Percentiles rank a stretch among this genome's conserved stretches.
phyloP scores from a whole-genome alignment of 1,140 invertebrate species.

The Ctenoplectra terminalis region DNA sequence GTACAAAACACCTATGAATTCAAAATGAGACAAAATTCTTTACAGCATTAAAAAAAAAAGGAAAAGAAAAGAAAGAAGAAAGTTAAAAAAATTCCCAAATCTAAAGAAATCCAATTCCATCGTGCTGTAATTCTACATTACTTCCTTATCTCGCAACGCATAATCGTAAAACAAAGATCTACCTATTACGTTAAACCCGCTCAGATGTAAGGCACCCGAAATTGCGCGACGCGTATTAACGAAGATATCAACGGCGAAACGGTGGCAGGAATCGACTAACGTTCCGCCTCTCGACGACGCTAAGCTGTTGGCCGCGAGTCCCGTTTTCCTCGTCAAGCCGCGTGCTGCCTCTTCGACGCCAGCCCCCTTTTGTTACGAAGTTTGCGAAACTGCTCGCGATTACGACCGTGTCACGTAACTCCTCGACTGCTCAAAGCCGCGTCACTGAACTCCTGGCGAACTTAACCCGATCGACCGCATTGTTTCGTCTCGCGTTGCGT shows the following conservation, averaged over 20 bases:
- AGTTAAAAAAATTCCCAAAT: too few relatives aligned
- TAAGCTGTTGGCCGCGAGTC: constrained; percentile 45
- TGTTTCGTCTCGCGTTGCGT: constrained; percentile 43
- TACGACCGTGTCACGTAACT: constrained; percentile 76
- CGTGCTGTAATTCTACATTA: too few relatives aligned
- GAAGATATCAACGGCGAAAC: background rate
- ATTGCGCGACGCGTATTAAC: background rate
- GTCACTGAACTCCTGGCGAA: constrained; percentile 69
- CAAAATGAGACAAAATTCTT: too few relatives aligned
- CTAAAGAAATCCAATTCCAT: too few relatives aligned
- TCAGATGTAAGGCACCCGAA: background rate
- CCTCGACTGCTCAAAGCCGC: constrained; percentile 58
- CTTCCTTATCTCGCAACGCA: too few relatives aligned
- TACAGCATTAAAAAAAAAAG: too few relatives aligned
- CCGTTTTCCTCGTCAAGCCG: constrained; percentile 39
- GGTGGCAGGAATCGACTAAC: constrained; percentile 43
- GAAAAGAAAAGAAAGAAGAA: too few relatives aligned
- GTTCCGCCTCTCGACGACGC: constrained; percentile 9
- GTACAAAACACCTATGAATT: too few relatives aligned
- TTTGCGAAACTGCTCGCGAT: constrained; percentile 76
- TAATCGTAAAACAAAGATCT: background rate
- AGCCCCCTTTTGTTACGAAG: constrained; percentile 67
- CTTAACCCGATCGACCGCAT: constrained; percentile 66
- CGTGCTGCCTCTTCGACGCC: constrained; percentile 38
- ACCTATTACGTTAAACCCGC: background rate